A percentile compares a stretch with the other conserved stretches of the same genome.
These are phyloP conservation scores for Metopia argyrocephala DNA, from an alignment of 2,888 invertebrate genomes.

Conservation along the genomic window DNA sequence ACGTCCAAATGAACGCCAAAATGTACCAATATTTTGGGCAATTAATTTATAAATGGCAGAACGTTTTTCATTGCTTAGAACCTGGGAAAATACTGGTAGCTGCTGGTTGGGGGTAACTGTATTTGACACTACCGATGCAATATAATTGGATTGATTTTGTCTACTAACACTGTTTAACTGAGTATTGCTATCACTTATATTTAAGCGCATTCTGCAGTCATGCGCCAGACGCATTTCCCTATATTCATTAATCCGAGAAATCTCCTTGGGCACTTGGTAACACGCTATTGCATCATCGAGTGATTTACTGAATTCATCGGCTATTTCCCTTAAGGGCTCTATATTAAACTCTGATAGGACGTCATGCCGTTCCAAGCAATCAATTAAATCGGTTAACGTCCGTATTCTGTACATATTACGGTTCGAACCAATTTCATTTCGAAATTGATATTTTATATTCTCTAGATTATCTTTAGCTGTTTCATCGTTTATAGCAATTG, in stretches of 20 bases:
- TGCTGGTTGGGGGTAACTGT: constrained; percentile 7
- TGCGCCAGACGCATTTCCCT: constrained; percentile 69
- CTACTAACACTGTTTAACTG: background rate
- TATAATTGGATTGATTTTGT: background rate
- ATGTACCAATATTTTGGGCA: constrained; percentile 73
- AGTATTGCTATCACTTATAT: constrained; percentile 52
- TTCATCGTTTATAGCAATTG: constrained; percentile 59
- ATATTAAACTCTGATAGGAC: constrained; percentile 70
- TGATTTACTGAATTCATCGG: constrained; percentile 52
- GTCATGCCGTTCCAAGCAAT: constrained; percentile 72
- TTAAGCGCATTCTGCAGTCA: constrained; percentile 65
- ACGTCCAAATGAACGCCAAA: constrained; percentile 75
- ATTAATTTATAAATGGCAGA: constrained; percentile 71
- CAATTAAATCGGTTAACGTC: constrained; percentile 70
- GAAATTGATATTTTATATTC: constrained; percentile 68
- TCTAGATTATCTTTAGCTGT: constrained; percentile 58
- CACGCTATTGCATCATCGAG: constrained; percentile 65
- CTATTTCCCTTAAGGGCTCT: constrained; percentile 67
- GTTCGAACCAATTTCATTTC: constrained; percentile 69
- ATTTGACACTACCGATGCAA: background rate
- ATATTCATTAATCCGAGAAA: constrained; percentile 65
- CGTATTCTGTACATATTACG: constrained; percentile 70
- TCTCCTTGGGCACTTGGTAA: constrained; percentile 62
- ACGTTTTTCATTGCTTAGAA: constrained; percentile 70
- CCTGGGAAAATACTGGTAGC: constrained; percentile 18